Evolutionary conservation across 2,113 vertebrate species (phyloP), one percentile per base, ranked within the genome.

Genomic region (Sorex fumeus): DNA sequence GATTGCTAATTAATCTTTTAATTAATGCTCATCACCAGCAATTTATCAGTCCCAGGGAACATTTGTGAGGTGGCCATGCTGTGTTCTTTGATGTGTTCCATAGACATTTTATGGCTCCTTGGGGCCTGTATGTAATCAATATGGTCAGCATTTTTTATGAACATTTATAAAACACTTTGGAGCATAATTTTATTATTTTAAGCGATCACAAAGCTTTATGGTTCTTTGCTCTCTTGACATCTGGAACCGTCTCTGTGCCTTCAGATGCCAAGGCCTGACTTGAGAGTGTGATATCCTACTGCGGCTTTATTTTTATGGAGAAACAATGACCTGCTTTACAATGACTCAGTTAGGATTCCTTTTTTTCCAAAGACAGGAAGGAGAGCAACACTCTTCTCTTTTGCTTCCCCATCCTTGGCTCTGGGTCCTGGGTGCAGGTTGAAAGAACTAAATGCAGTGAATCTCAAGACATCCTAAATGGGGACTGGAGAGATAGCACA

Each of bases 1-100:
- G 90, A 84, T 28, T 78, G 64, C 47, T 92, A 78, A 94, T 79
- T 74, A 66, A 86, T 83, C 74, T 88, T 94, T 89, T 83, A 85
- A 82, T 88, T 84, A 92, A 77, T 91, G 82, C 21, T 92, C 67
- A 87, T 85, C 36, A 67, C 45, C 91, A 45, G 50, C 5, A 40
- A 79, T 69, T 5, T 8, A 3, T 74, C 77, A 64, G 64, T 47
- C 36, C 45, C 30, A 15, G 43, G 21, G 53, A 60, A 93, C 81
- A 80, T 72, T 60, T 93, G 75, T 57, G 71, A 79, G 40, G n/a
- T 3, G 77, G 74, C 40, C 53, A 12, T 23, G 28, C 34, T 71
- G 28, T 90, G 36, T 75, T 72, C 93, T 88, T 84, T 66, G 10
- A 66, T 90, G 91, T 60, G 43, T 28, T 53, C 1, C 8, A 1